Evolutionary conservation across 1,140 invertebrate genomes (phyloP).

Genomic region (Bicyclus anynana): DNA sequence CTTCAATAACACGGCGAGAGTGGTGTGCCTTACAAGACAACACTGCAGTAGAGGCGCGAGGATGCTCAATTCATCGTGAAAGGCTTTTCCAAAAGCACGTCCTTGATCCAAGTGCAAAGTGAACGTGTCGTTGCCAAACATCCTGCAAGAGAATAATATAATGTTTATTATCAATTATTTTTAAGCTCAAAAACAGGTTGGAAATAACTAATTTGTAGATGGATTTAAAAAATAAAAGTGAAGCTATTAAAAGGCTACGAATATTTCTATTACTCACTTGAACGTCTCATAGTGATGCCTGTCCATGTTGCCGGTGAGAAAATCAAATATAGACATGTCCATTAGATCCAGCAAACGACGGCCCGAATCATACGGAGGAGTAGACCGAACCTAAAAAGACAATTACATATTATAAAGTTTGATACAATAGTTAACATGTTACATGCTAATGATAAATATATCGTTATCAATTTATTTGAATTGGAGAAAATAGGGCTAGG

Average conservation of each 20-base stretch:
- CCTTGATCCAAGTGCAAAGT: slow-evolving; percentile 96
- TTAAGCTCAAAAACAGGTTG: too few species aligned
- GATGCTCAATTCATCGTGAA: slow-evolving; percentile 95
- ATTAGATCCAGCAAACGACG: slow-evolving; percentile 94
- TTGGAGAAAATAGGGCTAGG: too few species aligned
- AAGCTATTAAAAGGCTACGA: too few species aligned
- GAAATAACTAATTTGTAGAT: too few species aligned
- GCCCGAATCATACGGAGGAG: slow-evolving; percentile 94
- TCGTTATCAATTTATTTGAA: too few species aligned
- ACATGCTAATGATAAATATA: too few species aligned
- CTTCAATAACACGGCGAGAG: slow-evolving; percentile 84
- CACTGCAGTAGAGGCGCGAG: slow-evolving; percentile 95
- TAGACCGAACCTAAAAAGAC: slow-evolving; percentile 80
- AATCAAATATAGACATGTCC: slow-evolving; percentile 94
- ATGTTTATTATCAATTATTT: too few species aligned
- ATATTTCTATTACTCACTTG: slow-evolving; percentile 82
- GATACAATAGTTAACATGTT: too few species aligned
- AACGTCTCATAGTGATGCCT: slow-evolving; percentile 98
- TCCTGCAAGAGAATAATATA: slow-evolving; percentile 68
- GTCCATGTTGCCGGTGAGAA: slow-evolving; percentile 98
- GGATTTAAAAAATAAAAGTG: too few species aligned
- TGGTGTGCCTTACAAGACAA: slow-evolving; percentile 88
- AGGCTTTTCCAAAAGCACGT: slow-evolving; percentile 93
- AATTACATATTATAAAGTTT: too few species aligned
- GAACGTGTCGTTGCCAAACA: slow-evolving; percentile 96